phyloP scores from a whole-genome alignment of 1,140 invertebrate species.

The Vanessa tameamea region DNA sequence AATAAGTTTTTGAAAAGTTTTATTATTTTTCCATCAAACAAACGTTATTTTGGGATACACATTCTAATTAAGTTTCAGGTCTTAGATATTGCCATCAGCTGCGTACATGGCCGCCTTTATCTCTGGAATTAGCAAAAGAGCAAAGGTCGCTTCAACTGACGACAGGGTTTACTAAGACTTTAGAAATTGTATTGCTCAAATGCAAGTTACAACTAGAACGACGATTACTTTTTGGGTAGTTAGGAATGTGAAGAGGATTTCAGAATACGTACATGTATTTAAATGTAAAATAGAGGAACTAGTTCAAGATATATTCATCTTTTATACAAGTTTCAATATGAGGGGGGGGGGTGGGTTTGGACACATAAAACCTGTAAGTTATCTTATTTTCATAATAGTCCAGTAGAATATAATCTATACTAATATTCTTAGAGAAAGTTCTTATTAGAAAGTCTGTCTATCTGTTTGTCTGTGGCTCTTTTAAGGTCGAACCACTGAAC shows the following conservation, averaged over 20 bases:
- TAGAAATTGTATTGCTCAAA: conserved; percentile 24
- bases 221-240: conserved; percentile 27
- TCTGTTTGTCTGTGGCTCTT: too few relatives aligned
- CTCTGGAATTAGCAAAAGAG: conserved; percentile 20
- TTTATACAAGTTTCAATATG: neutral
- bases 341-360: neutral
- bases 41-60: neutral
- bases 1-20: neutral
- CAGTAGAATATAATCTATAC: too few relatives aligned
- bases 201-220: conserved; percentile 24
- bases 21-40: neutral
- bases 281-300: neutral
- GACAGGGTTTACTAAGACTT: conserved; percentile 20
- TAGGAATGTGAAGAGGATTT: conserved; percentile 23
- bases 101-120: neutral
- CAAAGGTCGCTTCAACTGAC: conserved; percentile 16
- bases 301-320: neutral
- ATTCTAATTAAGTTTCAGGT: neutral
- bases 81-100: neutral
- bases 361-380: neutral
- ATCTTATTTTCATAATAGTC: too few relatives aligned
- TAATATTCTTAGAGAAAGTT: too few relatives aligned
- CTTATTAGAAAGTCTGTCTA: too few relatives aligned
- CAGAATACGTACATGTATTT: conserved; percentile 3
- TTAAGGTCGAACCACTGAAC: too few relatives aligned